Conservation (phyloP, 2,113 vertebrate genomes). For the Dipodomys stephensi region DNA sequence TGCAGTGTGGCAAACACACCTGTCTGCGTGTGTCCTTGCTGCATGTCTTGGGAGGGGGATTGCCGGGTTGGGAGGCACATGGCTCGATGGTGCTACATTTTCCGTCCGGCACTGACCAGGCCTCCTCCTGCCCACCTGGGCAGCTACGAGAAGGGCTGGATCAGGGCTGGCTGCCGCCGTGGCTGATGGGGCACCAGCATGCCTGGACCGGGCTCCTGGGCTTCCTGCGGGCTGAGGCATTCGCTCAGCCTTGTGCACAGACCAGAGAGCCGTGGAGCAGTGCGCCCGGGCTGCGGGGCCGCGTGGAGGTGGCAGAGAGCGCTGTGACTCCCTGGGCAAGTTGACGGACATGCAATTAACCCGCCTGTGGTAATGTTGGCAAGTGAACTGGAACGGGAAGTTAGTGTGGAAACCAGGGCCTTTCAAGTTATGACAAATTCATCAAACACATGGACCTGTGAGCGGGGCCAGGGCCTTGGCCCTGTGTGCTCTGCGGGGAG, state of each 20-base stretch:
- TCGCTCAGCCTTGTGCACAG: background rate
- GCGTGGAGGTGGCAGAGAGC: background rate
- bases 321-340: background rate
- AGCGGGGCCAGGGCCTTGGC: background rate
- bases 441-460: slow-evolving; percentile 14
- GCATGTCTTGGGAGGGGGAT: background rate
- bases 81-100: no score
- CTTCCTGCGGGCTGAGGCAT: background rate
- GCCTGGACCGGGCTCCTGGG: background rate
- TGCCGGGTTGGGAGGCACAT: background rate
- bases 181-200: background rate
- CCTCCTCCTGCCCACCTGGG: no score
- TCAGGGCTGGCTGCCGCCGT: background rate
- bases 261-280: background rate
- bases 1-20: no score
- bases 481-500: fast-evolving
- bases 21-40: no score
- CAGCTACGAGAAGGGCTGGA: background rate
- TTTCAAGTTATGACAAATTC: slow-evolving; percentile 75
- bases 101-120: no score
- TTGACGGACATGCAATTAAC: slow-evolving; percentile 63
- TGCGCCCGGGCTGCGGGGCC: background rate
- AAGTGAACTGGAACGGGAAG: slow-evolving; percentile 73
- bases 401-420: slow-evolving; percentile 35
- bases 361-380: slow-evolving; percentile 70